Evolutionary conservation across 2,113 vertebrate genomes (phyloP), one percentile per base, ranked within the genome.

Genomic region (Dicaeum eximium): DNA sequence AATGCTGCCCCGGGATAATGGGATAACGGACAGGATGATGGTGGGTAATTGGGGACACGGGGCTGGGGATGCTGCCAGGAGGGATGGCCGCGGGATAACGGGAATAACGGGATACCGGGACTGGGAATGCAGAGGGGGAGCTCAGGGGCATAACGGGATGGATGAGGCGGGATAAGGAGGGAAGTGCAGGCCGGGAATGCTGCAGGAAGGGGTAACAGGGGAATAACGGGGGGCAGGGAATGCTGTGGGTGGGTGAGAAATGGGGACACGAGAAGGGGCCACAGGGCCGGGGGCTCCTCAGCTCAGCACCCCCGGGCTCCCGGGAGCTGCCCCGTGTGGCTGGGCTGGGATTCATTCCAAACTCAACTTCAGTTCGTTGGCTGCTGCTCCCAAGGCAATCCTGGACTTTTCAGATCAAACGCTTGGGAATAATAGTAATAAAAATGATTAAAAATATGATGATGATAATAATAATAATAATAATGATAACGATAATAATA

Each of bases 1-100:
- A 3, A 37, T 37, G 33, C 33, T 45, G 53, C 6, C 10, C 9
- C 0, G 5, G 22, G 27, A 45, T n/a, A 31, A 7, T 0, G 35
- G 67, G 37, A 40, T 11, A 48, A 11, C 2, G 8, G 50, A 25
- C 13, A 25, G 23, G 48, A 25, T 15, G 47, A 7, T 44, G 47
- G 47, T 9, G 22, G 47, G 21, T 6, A 23, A 14, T 19, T 16
- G 50, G 50, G 50, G 50, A 13, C 33, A 15, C 2, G 25, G 50
- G 12, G 21, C 35, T 13, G 37, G 37, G 30, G 5, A 44, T 21
- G 31, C 31, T 27, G 22, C 23, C 18, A 10, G 33, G 16, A 48
- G n/a, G n/a, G 45, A 48, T 1, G 15, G 33, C 24, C 6, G 3
- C 7, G 54, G 44, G 35, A 37, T 30, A 50, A 50, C 2, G 1